Percentiles rank a stretch among this genome's conserved stretches.
Evolutionary conservation across 2,113 vertebrate genomes (phyloP).

Genomic region (Poicephalus meyeri): DNA sequence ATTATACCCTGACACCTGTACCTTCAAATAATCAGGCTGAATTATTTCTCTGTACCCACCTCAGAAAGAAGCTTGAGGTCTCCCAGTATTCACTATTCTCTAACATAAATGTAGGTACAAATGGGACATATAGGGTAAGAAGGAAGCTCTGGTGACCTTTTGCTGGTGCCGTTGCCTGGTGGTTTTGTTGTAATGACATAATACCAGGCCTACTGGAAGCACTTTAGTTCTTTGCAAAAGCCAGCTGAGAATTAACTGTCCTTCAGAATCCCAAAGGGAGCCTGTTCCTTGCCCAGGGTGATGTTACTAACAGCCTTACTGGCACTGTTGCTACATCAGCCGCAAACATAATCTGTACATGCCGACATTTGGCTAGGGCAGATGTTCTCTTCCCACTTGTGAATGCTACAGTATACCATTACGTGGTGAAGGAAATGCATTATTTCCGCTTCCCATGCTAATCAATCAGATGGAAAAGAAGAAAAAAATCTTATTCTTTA

Average conservation of each 20-base stretch:
- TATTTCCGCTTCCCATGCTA: not conserved
- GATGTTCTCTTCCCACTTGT: not conserved
- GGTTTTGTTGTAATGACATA: not conserved
- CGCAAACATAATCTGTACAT: not conserved
- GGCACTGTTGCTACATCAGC: not conserved
- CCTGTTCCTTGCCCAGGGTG: not conserved
- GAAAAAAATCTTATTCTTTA: not conserved
- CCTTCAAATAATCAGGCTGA: not conserved
- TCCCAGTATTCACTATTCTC: not conserved
- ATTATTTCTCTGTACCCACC: not conserved
- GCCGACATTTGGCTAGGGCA: not conserved
- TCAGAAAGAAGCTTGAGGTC: not conserved
- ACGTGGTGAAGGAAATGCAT: not conserved
- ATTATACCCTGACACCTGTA: not conserved
- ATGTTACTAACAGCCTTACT: not conserved
- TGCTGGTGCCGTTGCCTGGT: not conserved
- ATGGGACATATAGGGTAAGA: accelerated
- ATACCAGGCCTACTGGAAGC: not conserved
- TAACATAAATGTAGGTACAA: not conserved
- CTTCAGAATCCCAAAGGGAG: not conserved
- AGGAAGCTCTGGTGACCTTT: not conserved
- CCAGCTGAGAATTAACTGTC: not conserved
- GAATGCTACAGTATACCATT: not conserved
- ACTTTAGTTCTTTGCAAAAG: not conserved
- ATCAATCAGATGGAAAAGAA: not conserved